Conservation (phyloP, 2,797 vertebrate species). For the Tauraco hartlaubi region DNA sequence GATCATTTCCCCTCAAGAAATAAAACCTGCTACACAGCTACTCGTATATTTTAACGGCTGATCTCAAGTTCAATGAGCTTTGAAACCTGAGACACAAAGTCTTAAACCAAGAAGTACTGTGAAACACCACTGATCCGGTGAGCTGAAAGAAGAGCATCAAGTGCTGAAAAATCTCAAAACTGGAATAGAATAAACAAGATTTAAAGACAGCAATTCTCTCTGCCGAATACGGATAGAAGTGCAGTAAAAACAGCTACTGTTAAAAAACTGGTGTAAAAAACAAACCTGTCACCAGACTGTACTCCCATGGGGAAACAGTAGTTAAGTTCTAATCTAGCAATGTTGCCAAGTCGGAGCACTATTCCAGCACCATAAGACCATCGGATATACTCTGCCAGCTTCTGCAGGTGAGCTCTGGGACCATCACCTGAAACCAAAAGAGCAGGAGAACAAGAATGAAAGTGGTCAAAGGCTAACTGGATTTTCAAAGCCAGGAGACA, state of each 20-base stretch:
- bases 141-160: background rate
- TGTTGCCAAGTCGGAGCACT: slow-evolving; percentile 94
- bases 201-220: background rate
- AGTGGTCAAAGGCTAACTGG: background rate
- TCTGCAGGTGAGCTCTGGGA: slow-evolving; percentile 90
- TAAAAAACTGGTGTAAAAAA: background rate
- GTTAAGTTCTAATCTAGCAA: slow-evolving; percentile 95
- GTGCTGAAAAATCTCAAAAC: background rate
- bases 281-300: slow-evolving; percentile 93
- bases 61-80: background rate
- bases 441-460: background rate
- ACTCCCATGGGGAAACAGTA: slow-evolving; percentile 99
- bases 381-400: slow-evolving; percentile 92
- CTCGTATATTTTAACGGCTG: background rate
- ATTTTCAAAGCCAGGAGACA: background rate
- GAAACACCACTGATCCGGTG: background rate
- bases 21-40: background rate
- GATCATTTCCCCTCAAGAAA: background rate
- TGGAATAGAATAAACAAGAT: background rate
- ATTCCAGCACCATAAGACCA: slow-evolving; percentile 96
- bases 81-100: background rate
- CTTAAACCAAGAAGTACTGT: background rate
- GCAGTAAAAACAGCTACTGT: background rate
- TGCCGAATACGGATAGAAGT: background rate
- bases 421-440: slow-evolving; percentile 87